Conservation (phyloP, 2,888 invertebrate species). For the Lasioglossum calceatum region DNA sequence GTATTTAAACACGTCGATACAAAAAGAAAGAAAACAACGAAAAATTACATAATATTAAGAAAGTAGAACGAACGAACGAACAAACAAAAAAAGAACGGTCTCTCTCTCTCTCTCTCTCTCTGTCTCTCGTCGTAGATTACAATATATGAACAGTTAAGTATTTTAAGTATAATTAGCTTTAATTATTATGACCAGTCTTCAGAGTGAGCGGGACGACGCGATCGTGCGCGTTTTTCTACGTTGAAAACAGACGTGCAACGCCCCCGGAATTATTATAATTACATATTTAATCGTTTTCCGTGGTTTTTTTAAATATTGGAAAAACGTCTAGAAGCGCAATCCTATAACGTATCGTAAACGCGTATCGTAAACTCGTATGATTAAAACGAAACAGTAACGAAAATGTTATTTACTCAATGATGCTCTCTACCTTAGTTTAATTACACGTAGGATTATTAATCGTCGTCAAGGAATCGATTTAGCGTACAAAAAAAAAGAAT, state of each 20-base stretch:
- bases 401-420: background rate
- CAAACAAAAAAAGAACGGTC: conserved; percentile 49
- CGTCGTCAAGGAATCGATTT: conserved; percentile 16
- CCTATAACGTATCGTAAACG: conserved; percentile 54
- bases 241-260: conserved; percentile 67
- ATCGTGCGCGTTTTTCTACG: conserved; percentile 60
- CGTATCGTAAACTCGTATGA: conserved; percentile 47
- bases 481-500: background rate
- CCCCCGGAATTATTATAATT: conserved; percentile 73
- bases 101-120: background rate
- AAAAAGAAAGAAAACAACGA: conserved; percentile 12
- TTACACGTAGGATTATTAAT: conserved; percentile 27
- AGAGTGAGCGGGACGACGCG: conserved; percentile 75
- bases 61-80: conserved; percentile 53
- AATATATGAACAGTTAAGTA: conserved; percentile 72
- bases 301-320: conserved; percentile 60
- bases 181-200: conserved; percentile 82
- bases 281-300: conserved; percentile 66
- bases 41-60: background rate
- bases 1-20: background rate
- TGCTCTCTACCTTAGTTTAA: conserved; percentile 60
- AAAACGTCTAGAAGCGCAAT: conserved; percentile 25
- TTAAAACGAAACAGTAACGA: conserved; percentile 38
- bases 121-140: conserved; percentile 59
- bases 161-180: conserved; percentile 74